Base-by-base conservation (phyloP, 1,140 invertebrate species). In the Drosophila dunni region DNA sequence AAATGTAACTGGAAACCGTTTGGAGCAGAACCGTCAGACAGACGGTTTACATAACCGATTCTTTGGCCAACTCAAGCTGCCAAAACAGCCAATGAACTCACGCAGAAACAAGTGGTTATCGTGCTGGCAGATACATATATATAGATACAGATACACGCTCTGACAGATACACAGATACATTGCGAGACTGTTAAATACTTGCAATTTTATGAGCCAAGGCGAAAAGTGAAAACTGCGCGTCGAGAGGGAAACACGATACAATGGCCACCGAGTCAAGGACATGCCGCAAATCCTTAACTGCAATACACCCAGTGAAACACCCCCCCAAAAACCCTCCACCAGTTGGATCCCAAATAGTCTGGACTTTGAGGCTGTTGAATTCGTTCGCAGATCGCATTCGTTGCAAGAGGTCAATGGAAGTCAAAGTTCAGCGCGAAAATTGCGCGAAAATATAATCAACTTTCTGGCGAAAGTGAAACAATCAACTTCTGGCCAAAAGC, bases 401-500 rank as follows among this genome's bases (percentile, higher is more conserved):
- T 9, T 34, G 13, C 29, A 17, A 42, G 61, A 71, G 81, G 82
- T 85, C 81, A 86, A 61, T 77, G 74, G 20, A 15, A 78, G 72
- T 57, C 66, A 78, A 75, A 85, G 69, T 84, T 74, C 82, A 81
- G 69, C 75, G 80, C 67, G 74, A 81, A 63, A 69, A 65, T 66
- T 63, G 48, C 81, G 81, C 78, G 66, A 71, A 86, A 83, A 85
- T 85, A 79, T 85, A 86, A 85, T 86, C 81, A 86, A 85, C 78
- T 86, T 81, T 81, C 60, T 56, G 68, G 70, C 58, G 82, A 85
- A 81, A 86, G 82, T 86, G 82, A 81, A 81, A 78, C 68, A 86
- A 85, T 81, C 70, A 85, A 80, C 56, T 57, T 13, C 42, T 24
- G 45, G 45, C 36, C 50, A 20, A 54, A 54, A 56, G 53, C 38